Percentiles rank a stretch among this genome's conserved stretches.
Evolutionary conservation across 2,797 vertebrate species (phyloP).

Genomic region (Danio choprae): DNA sequence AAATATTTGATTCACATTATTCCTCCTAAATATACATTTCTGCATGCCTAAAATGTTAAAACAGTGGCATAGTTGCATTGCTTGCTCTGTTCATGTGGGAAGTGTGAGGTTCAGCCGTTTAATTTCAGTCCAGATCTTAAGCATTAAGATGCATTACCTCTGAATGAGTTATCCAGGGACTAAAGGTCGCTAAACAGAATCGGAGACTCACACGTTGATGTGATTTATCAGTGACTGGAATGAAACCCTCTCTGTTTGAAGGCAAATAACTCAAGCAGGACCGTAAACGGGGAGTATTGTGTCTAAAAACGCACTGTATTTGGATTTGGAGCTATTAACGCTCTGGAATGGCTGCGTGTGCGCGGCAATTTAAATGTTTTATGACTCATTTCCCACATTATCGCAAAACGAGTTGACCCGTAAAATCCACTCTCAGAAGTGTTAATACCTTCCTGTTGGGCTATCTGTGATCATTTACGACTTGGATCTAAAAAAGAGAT

Average conservation of each 20-base stretch:
- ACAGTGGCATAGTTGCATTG: background rate
- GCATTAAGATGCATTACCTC: conserved; percentile 24
- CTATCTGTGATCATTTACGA: conserved; percentile 5
- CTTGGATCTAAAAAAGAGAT: conserved; percentile 5
- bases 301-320: background rate
- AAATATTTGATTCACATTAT: background rate
- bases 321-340: background rate
- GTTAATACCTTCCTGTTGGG: conserved; percentile 45
- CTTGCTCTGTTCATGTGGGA: background rate
- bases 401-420: conserved; percentile 35
- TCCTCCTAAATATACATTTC: background rate
- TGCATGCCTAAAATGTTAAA: background rate
- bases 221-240: conserved; percentile 36
- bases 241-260: background rate
- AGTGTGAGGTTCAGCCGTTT: conserved; percentile 6
- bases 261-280: conserved; percentile 13
- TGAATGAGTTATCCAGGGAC: conserved; percentile 8
- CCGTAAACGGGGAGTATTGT: conserved; percentile 21
- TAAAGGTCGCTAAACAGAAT: conserved; percentile 29
- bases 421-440: conserved; percentile 36
- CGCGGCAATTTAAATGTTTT: conserved; percentile 41
- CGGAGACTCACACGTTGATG: conserved; percentile 4
- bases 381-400: conserved; percentile 52
- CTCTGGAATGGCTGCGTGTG: conserved; percentile 22
- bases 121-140: background rate